These are phyloP conservation scores for Acanthurus lineatus DNA, from an alignment of 2,797 vertebrate species.

Conservation along the genomic window DNA sequence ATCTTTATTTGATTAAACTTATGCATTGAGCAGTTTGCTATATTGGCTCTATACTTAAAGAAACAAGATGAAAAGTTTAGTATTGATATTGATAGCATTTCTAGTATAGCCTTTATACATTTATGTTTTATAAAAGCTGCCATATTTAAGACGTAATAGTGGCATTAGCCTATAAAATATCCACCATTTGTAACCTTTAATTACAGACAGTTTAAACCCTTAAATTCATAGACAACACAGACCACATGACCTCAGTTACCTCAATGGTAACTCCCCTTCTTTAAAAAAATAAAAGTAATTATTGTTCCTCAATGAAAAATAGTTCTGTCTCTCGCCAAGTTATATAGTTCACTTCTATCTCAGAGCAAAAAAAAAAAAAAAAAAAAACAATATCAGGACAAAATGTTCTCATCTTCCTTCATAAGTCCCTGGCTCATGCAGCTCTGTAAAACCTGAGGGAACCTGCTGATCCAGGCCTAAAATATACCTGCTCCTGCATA, in stretches of 20 bases:
- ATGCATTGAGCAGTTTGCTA: not conserved
- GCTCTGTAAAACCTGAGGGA: slow-evolving; percentile 8
- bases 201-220: not conserved
- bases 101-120: too few species aligned
- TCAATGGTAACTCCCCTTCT: not conserved
- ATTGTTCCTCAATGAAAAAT: not conserved
- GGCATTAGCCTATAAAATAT: not conserved
- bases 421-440: slow-evolving; percentile 23
- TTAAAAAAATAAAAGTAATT: not conserved
- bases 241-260: slow-evolving; percentile 8
- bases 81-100: fast-evolving
- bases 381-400: slow-evolving; percentile 35
- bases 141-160: not conserved
- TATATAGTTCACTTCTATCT: not conserved
- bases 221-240: not conserved
- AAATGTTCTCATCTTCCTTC: slow-evolving; percentile 52
- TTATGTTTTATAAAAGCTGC: not conserved
- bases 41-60: not conserved
- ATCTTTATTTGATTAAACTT: not conserved
- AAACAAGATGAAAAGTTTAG: not conserved
- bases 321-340: not conserved
- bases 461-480: slow-evolving; percentile 24
- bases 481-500: not conserved
- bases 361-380: slow-evolving; percentile 20
- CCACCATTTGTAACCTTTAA: not conserved